Evolutionary conservation across 1,140 invertebrate species (phyloP), one percentile per base, ranked within the genome.

Genomic region (Hormaphis cornu): DNA sequence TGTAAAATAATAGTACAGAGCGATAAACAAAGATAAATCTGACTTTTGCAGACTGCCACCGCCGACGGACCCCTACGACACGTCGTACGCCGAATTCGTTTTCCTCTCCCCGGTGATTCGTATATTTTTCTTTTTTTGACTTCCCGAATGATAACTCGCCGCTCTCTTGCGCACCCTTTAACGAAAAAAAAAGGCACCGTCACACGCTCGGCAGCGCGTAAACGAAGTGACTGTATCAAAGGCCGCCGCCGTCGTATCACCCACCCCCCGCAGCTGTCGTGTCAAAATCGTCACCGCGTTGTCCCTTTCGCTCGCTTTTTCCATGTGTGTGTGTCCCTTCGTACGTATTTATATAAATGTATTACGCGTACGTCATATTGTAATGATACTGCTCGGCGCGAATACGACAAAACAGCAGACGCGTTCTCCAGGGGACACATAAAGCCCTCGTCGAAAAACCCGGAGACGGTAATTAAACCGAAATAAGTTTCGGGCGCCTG

Each of bases 271-370:
- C 16, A 37, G 53, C 30, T 37, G 53, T 35, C 53, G 30, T 3
- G 83, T 85, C 0, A 80, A 80, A 2, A 83, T 80, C 3, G 93
- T 92, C 33, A 87, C 89, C 0, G 82, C n/a, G n/a, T n/a, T n/a
- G n/a, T n/a, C n/a, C n/a, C n/a, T n/a, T n/a, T n/a, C n/a, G n/a
- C n/a, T n/a, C n/a, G n/a, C n/a, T n/a, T n/a, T n/a, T n/a, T n/a
- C n/a, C n/a, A n/a, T 76, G 77, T 95, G 7, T 28, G n/a, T 46
- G 40, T n/a, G 14, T 59, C 40, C 18, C 18, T 20, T 50, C 46
- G 18, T 8, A 50, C 7, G 22, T 20, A 50, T 20, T 5, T 50
- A 50, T 9, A 33, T 33, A 33, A 33, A 6, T 4, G 30, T 50
- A 24, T 24, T 54, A 33, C 9, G 18, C 1, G 30, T 56, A 37